These are phyloP conservation scores for Lerema accius DNA, from an alignment of 1,140 invertebrate species.

Conservation along the genomic window DNA sequence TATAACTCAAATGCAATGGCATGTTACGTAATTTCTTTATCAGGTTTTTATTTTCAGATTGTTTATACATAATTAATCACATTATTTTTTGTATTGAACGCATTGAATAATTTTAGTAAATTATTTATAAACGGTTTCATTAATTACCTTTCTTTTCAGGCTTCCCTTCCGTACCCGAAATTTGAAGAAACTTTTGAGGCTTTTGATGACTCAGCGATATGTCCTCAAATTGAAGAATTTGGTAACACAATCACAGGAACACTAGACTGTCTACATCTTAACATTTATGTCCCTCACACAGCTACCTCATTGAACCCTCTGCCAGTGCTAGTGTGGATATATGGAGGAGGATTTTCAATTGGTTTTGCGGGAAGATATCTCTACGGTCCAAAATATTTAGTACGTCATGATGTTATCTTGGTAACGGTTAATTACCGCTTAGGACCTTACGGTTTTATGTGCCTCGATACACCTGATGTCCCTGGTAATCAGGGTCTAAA, in stretches of 20 bases:
- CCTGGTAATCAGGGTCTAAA: conserved; percentile 88
- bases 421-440: conserved; percentile 86
- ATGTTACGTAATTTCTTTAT: no score
- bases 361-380: conserved; percentile 74
- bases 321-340: conserved; percentile 88
- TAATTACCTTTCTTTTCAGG: conserved; percentile 25
- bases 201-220: conserved; percentile 34
- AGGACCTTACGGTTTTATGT: conserved; percentile 87
- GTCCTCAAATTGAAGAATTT: conserved; percentile 39
- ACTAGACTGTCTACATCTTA: conserved; percentile 54
- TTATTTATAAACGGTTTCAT: conserved; percentile 1
- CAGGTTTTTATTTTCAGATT: no score
- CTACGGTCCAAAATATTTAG: conserved; percentile 82
- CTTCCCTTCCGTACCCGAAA: conserved; percentile 31
- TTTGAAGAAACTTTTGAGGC: conserved; percentile 38
- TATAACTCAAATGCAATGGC: no score
- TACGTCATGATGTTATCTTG: conserved; percentile 83
- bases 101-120: no score
- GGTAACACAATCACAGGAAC: conserved; percentile 22
- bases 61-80: no score
- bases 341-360: conserved; percentile 86
- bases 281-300: conserved; percentile 56
- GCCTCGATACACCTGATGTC: conserved; percentile 84
- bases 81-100: no score
- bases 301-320: conserved; percentile 39